Evolutionary conservation across 2,888 invertebrate genomes (phyloP).

Genomic region (Agriopis marginaria): DNA sequence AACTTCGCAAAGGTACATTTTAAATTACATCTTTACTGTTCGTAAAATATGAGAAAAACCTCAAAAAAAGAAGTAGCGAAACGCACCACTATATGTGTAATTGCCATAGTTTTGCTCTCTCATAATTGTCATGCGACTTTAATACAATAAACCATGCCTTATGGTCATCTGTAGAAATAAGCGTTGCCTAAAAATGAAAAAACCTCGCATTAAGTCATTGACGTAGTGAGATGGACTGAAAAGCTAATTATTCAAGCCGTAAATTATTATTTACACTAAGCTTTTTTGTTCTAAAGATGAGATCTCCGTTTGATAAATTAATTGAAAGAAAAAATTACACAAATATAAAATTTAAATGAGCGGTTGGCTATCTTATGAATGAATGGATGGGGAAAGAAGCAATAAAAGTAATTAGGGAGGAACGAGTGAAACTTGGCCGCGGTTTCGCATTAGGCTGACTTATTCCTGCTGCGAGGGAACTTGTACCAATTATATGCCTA

Average conservation of each 20-base stretch:
- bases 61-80: no score
- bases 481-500: slow-evolving; percentile 61
- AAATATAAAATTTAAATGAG: slow-evolving; percentile 56
- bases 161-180: no score
- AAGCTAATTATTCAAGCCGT: slow-evolving; percentile 1
- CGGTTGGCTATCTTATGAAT: slow-evolving; percentile 61
- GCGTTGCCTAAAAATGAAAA: no score
- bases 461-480: slow-evolving; percentile 69
- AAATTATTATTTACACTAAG: slow-evolving; percentile 4
- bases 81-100: no score
- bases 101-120: no score
- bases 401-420: slow-evolving; percentile 74
- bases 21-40: no score
- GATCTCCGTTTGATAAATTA: slow-evolving; percentile 38
- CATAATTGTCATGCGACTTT: no score
- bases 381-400: slow-evolving; percentile 68
- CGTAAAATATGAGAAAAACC: no score
- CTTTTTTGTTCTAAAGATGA: slow-evolving; percentile 18
- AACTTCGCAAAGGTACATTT: no score
- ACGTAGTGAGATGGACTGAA: neutral
- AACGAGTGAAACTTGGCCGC: slow-evolving; percentile 72
- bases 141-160: no score
- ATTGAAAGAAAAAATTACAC: slow-evolving; percentile 31
- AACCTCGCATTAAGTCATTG: neutral
- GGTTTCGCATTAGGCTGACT: slow-evolving; percentile 68